These are phyloP conservation scores for Falco concolor DNA, from an alignment of 2,797 vertebrate genomes.

Conservation along the genomic window DNA sequence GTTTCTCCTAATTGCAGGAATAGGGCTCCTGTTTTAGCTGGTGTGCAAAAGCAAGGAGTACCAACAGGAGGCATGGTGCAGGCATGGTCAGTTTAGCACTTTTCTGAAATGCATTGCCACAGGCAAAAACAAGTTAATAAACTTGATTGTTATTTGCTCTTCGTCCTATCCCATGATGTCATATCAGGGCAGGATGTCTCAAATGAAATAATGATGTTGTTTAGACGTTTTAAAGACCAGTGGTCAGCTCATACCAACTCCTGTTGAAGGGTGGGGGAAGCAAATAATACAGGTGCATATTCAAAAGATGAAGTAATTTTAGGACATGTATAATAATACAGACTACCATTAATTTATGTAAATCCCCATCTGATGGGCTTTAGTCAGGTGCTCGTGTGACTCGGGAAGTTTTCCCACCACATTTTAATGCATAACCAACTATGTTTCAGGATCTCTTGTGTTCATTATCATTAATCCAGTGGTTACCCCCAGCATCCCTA, in stretches of 20 bases:
- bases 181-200: neutral
- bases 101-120: neutral
- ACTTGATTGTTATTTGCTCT: neutral
- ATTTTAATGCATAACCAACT: neutral
- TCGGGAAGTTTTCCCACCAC: neutral
- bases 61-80: neutral
- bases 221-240: neutral
- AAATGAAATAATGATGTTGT: neutral
- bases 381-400: neutral
- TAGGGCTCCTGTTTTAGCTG: neutral
- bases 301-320: neutral
- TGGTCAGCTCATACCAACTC: neutral
- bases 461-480: neutral
- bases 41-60: neutral
- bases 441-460: neutral
- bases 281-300: neutral
- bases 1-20: neutral
- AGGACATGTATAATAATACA: neutral
- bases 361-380: neutral
- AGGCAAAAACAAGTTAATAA: neutral
- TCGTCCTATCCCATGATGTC: neutral
- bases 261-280: neutral
- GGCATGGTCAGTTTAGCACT: neutral
- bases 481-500: neutral
- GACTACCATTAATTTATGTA: neutral